Base-by-base conservation (phyloP, 2,797 vertebrate genomes). In the Anas flavirostris region DNA sequence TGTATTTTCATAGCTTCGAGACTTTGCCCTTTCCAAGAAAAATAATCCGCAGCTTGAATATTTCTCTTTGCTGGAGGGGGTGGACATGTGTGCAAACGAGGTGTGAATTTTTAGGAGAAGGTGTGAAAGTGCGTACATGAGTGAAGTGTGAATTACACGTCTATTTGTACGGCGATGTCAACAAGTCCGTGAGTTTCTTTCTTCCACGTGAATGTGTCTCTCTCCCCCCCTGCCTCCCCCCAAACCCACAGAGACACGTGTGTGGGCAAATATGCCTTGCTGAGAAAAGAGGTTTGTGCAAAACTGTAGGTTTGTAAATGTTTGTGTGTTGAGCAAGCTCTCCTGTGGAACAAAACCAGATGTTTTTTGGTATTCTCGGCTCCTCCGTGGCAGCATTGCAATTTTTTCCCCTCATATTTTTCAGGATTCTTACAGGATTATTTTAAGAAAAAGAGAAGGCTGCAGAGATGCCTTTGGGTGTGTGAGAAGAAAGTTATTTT, bases 21-120 rank as follows among this genome's bases (percentile, higher is more conserved):
- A 91, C 94, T 94, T 96, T 76, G 31, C 86, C 94, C 91, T 95
- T 95, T 97, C 97, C 95, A 97, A 97, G 97, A 95, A 97, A 98
- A 98, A 97, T 79, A 97, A 96, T 94, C 48, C 69, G 70, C 93
- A 93, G 95, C 82, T 96, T 93, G 96, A 95, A 82, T 97, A 90
- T 97, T 98, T 97, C 93, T 96, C 92, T 96, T 96, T 90, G 90
- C 95, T 96, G 86, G 91, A 96, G 94, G 83, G 91, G 91, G 83
- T 95, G 79, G 96, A 85, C 76, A 86, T 97, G 96, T 97, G 94
- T 96, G 96, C 96, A 96, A 97, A 97, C 62, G 96, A 97, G 93
- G 89, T 95, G 95, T 96, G 94, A 96, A 97, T 94, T 97, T 97
- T 97, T 96, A 88, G 88, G 93, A 92, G 91, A 94, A 95, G 90